Percentiles rank a stretch among this genome's conserved stretches.
Evolutionary conservation across 2,888 invertebrate species (phyloP).

Genomic region (Therioaphis trifolii): DNA sequence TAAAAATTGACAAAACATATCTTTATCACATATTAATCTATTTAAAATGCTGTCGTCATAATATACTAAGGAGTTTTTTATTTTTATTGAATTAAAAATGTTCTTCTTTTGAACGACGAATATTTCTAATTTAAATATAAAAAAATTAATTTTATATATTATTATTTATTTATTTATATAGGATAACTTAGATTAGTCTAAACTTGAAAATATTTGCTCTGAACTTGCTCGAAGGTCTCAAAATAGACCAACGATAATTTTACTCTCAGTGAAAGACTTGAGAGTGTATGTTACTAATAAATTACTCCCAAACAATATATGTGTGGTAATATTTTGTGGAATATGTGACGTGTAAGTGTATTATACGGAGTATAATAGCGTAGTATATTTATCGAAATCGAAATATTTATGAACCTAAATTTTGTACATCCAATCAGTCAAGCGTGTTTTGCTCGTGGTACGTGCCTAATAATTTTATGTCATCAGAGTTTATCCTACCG

Average conservation of each 20-base stretch:
- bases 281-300: not conserved
- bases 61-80: no score
- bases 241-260: not conserved
- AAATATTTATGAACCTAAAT: constrained; percentile 2
- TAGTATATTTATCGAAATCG: not conserved
- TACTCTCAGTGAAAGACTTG: not conserved
- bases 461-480: not conserved
- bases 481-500: not conserved
- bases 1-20: no score
- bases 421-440: not conserved
- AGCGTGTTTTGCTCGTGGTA: not conserved
- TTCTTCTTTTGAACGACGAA: no score
- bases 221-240: not conserved
- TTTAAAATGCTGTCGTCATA: no score
- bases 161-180: no score
- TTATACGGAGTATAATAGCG: not conserved
- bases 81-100: no score
- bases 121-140: no score
- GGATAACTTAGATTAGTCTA: no score
- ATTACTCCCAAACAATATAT: not conserved
- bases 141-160: no score
- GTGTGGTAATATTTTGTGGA: not conserved
- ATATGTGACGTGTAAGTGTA: not conserved
- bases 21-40: no score
- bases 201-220: no score